phyloP scores from a whole-genome alignment of 2,888 invertebrate genomes.

The Antitype chi region DNA sequence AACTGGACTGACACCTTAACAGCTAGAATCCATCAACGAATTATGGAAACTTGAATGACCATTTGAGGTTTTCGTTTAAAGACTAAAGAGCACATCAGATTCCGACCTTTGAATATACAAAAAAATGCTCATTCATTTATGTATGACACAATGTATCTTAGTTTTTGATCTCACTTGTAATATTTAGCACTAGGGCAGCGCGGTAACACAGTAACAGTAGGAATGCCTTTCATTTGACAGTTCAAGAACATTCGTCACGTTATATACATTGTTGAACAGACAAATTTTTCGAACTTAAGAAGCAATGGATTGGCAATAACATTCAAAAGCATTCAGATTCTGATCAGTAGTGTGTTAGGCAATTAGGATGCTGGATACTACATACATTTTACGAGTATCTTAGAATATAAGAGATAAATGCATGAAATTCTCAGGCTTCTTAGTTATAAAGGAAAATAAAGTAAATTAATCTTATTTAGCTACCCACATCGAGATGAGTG shows the following conservation, averaged over 20 bases:
- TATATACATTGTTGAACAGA: no score
- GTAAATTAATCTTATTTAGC: constrained; percentile 30
- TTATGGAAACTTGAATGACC: constrained; percentile 61
- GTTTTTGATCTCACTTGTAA: no score
- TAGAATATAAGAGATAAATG: background rate
- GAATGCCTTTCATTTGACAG: no score
- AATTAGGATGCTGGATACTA: no score
- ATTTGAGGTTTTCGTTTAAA: constrained; percentile 34
- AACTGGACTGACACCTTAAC: constrained; percentile 27
- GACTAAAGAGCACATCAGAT: constrained; percentile 37
- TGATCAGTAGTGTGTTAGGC: no score
- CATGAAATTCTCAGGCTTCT: background rate
- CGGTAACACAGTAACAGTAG: no score
- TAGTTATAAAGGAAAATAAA: background rate
- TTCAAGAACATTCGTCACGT: no score
- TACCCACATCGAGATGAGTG: constrained; percentile 21
- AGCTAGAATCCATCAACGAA: constrained; percentile 32
- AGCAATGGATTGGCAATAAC: no score
- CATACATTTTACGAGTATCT: background rate
- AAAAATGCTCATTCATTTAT: background rate
- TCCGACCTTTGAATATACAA: constrained; percentile 19
- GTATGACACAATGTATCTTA: no score
- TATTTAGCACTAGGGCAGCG: no score
- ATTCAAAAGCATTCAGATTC: no score
- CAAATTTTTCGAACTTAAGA: no score